These are phyloP conservation scores for Gnatocerus cornutus DNA, from an alignment of 2,888 invertebrate genomes.

Conservation along the genomic window DNA sequence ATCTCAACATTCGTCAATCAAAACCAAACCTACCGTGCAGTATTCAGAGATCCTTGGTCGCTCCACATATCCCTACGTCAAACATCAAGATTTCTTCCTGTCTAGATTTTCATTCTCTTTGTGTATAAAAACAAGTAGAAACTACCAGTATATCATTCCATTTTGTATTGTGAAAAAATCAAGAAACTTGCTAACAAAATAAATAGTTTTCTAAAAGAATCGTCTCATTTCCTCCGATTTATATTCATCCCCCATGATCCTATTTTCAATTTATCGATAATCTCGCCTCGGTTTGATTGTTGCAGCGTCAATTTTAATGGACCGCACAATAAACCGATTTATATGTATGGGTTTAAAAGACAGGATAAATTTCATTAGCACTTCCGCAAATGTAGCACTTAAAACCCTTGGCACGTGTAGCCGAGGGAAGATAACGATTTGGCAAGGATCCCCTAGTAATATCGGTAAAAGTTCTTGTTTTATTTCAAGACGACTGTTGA, in stretches of 20 bases:
- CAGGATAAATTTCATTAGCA: slow-evolving; percentile 66
- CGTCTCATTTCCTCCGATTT: slow-evolving; percentile 25
- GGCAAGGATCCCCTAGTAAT: slow-evolving; percentile 54
- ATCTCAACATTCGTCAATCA: slow-evolving; percentile 13
- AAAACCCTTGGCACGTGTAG: slow-evolving; percentile 63
- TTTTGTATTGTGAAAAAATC: slow-evolving; percentile 49
- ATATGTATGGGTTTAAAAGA: slow-evolving; percentile 66
- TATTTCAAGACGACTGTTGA: slow-evolving; percentile 55
- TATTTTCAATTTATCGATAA: slow-evolving; percentile 38
- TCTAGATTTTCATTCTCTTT: slow-evolving; percentile 36
- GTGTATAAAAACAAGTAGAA: slow-evolving; percentile 30
- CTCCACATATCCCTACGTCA: slow-evolving; percentile 23
- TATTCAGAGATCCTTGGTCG: slow-evolving; percentile 14
- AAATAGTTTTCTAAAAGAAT: slow-evolving; percentile 43
- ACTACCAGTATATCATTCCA: slow-evolving; percentile 47
- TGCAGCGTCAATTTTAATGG: slow-evolving; percentile 58
- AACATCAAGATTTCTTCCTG: slow-evolving; percentile 33
- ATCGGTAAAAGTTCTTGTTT: slow-evolving; percentile 59
- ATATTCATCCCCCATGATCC: slow-evolving; percentile 21
- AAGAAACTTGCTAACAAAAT: slow-evolving; percentile 45
- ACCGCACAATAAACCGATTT: slow-evolving; percentile 64
- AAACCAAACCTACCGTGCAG: slow-evolving; percentile 16
- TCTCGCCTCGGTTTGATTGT: slow-evolving; percentile 39
- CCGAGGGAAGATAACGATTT: slow-evolving; percentile 60
- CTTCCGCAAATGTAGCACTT: slow-evolving; percentile 61